A percentile compares a stretch with the other conserved stretches of the same genome.
Conservation (phyloP, 2,113 vertebrate genomes). For the Callaeas wilsoni region DNA sequence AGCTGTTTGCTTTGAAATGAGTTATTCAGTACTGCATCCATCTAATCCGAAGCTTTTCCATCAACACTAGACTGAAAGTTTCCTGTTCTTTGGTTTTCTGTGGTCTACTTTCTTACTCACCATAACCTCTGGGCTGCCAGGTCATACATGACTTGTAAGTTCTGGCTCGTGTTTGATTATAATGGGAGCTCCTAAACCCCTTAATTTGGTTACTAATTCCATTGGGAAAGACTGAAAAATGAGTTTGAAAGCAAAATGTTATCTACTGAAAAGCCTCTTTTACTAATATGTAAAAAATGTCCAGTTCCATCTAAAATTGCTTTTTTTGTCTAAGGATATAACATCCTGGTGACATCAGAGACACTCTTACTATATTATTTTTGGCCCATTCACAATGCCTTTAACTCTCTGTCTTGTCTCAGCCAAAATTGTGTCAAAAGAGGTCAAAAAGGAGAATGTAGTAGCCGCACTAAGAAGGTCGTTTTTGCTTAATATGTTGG, state of each 20-base stretch:
- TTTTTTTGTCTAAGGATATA: background rate
- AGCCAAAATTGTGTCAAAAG: constrained; percentile 41
- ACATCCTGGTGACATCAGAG: constrained; percentile 13
- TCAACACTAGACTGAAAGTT: constrained; percentile 5
- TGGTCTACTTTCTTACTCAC: constrained; percentile 30
- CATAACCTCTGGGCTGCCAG: constrained; percentile 11
- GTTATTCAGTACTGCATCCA: constrained; percentile 30
- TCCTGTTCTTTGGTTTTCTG: constrained; percentile 45
- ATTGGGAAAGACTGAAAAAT: background rate
- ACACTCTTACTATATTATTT: constrained; percentile 2
- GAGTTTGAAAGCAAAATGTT: background rate
- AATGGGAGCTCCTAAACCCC: background rate
- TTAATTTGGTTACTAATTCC: constrained; percentile 18
- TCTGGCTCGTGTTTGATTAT: background rate
- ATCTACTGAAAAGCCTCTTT: background rate
- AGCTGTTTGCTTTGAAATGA: constrained; percentile 57
- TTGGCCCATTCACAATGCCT: constrained; percentile 23
- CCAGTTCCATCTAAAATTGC: background rate
- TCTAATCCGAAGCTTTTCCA: constrained; percentile 42
- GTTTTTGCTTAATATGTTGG: constrained; percentile 35
- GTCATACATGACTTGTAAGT: constrained; percentile 7
- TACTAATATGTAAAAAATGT: background rate
- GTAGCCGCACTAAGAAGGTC: background rate
- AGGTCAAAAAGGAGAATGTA: constrained; percentile 20
- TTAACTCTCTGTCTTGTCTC: background rate